These are phyloP conservation scores for Hassar affinis DNA, from an alignment of 2,113 vertebrate genomes.

Conservation along the genomic window DNA sequence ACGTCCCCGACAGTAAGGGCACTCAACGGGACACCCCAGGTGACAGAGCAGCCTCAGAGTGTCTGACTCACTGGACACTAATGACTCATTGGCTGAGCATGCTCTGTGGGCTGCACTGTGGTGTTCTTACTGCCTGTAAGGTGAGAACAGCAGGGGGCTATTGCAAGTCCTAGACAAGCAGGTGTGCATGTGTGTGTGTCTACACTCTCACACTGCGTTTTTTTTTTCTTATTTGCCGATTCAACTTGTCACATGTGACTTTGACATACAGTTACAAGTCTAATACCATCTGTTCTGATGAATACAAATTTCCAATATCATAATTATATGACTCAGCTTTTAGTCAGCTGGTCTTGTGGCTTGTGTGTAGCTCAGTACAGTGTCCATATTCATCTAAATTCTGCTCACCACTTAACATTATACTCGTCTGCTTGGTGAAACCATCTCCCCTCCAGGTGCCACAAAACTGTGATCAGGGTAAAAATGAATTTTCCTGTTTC, in stretches of 20 bases:
- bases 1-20: not conserved
- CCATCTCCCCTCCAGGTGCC: conserved; percentile 1
- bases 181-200: not conserved
- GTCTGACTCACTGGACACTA: conserved; percentile 56
- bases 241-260: not conserved
- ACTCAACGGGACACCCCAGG: conserved; percentile 49
- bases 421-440: not conserved
- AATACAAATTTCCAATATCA: not conserved
- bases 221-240: not conserved
- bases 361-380: not conserved
- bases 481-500: conserved; percentile 14
- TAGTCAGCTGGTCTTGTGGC: not conserved
- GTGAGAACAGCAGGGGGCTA: conserved; percentile 4
- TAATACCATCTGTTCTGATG: not conserved
- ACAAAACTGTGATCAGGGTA: conserved; percentile 43
- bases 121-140: conserved; percentile 19
- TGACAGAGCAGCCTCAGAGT: conserved; percentile 62
- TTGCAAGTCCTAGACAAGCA: conserved; percentile 39
- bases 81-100: conserved; percentile 70
- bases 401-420: conserved; percentile 4
- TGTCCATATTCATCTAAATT: conserved; percentile 20
- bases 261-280: not conserved
- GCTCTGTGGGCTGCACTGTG: conserved; percentile 59
- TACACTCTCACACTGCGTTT: not conserved
- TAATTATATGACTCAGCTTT: not conserved